Percentiles rank a stretch among this genome's conserved stretches.
These are phyloP conservation scores for Ctenopoma kingsleyae DNA, from an alignment of 2,797 vertebrate genomes.

Conservation along the genomic window DNA sequence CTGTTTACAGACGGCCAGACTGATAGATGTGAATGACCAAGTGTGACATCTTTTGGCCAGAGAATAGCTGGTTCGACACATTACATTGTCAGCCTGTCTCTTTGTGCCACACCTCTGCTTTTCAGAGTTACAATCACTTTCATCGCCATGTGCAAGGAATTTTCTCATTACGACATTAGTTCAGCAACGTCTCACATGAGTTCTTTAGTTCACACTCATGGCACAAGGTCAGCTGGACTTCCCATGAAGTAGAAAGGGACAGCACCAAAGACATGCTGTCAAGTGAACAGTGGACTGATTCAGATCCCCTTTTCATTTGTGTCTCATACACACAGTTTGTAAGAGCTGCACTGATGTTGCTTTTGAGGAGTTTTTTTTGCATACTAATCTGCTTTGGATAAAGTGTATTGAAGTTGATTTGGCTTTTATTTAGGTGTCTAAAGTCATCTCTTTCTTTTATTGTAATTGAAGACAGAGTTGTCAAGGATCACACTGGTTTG, in stretches of 20 bases:
- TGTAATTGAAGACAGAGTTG: conserved; percentile 21
- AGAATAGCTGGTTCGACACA: conserved; percentile 47
- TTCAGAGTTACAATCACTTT: conserved; percentile 57
- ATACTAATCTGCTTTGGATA: conserved; percentile 57
- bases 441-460: conserved; percentile 19
- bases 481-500: conserved; percentile 48
- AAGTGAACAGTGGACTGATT: conserved; percentile 36
- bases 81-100: conserved; percentile 43
- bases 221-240: conserved; percentile 44
- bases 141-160: conserved; percentile 52
- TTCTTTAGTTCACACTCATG: conserved; percentile 41
- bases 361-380: conserved; percentile 29
- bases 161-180: conserved; percentile 34
- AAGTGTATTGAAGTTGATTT: conserved; percentile 10
- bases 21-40: conserved; percentile 36
- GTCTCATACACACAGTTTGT: conserved; percentile 36
- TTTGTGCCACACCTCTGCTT: conserved; percentile 40
- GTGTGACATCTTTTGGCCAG: conserved; percentile 39
- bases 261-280: conserved; percentile 45
- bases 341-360: conserved; percentile 36
- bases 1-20: conserved; percentile 50
- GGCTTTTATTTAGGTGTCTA: conserved; percentile 41
- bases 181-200: conserved; percentile 51
- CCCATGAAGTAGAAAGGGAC: conserved; percentile 38
- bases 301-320: conserved; percentile 46